Evolutionary conservation across 2,113 vertebrate species (phyloP).

Genomic region (Isichthys henryi): DNA sequence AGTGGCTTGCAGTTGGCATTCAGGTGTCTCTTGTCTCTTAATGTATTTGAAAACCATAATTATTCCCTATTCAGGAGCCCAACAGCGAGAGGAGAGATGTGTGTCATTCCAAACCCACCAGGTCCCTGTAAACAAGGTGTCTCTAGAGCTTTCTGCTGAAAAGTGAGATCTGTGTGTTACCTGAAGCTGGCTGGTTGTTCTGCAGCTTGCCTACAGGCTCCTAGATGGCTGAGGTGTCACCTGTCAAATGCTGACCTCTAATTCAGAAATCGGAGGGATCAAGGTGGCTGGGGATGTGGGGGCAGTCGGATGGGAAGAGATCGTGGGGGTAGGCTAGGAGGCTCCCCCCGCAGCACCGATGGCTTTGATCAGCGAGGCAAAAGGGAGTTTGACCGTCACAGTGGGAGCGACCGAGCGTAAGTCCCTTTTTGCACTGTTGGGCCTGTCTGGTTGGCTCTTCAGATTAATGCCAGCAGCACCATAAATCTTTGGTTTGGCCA

Average conservation of each 20-base stretch:
- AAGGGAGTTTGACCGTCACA: conserved; percentile 70
- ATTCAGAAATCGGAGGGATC: not conserved
- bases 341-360: conserved; percentile 48
- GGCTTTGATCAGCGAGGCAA: conserved; percentile 69
- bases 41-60: not conserved
- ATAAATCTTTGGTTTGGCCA: not conserved
- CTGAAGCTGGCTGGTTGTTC: not conserved
- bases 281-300: conserved; percentile 49
- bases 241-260: not conserved
- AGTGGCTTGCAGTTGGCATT: not conserved
- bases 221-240: not conserved
- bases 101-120: not conserved
- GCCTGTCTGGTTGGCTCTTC: not conserved
- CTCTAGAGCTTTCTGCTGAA: not conserved
- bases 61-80: not conserved
- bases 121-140: not conserved
- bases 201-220: not conserved
- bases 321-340: not conserved
- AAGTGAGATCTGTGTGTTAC: not conserved
- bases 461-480: not conserved
- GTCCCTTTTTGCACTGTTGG: not conserved
- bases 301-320: conserved; percentile 30
- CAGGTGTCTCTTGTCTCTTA: not conserved
- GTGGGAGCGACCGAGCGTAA: conserved; percentile 63
- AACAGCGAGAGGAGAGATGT: not conserved